Evolutionary conservation across 1,140 invertebrate genomes (phyloP).

Genomic region (Drosophila erecta): DNA sequence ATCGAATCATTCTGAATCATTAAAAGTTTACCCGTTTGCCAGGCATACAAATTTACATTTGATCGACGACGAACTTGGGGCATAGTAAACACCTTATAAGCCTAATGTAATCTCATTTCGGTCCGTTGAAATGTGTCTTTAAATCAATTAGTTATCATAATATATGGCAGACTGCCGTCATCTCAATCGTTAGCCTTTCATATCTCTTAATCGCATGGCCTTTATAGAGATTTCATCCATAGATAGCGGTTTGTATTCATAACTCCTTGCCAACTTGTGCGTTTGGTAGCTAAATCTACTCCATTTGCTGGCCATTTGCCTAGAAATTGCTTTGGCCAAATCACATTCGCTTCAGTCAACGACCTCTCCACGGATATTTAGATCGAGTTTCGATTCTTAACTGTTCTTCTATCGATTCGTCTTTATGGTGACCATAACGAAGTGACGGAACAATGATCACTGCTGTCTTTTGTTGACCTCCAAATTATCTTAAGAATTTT

Average conservation of each 20-base stretch:
- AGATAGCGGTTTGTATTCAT: slow-evolving; percentile 1
- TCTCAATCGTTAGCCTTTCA: background rate
- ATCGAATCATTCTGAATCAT: slow-evolving; percentile 38
- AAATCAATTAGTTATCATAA: slow-evolving; percentile 54
- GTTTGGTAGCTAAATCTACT: slow-evolving; percentile 1
- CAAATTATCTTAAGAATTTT: slow-evolving; percentile 6
- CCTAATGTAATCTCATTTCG: slow-evolving; percentile 68
- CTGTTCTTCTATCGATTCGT: background rate
- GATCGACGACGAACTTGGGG: slow-evolving; percentile 19
- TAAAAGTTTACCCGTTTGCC: slow-evolving; percentile 26
- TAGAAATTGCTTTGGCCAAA: slow-evolving; percentile 9
- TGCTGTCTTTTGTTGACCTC: slow-evolving; percentile 18
- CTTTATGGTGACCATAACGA: slow-evolving; percentile 10
- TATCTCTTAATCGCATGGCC: slow-evolving; percentile 32
- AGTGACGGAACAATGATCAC: slow-evolving; percentile 21
- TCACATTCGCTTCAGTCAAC: slow-evolving; percentile 3
- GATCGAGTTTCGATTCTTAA: background rate
- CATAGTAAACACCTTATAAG: slow-evolving; percentile 78
- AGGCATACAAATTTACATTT: slow-evolving; percentile 68
- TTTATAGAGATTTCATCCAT: slow-evolving; percentile 2
- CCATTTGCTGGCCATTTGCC: slow-evolving; percentile 2
- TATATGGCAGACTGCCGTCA: slow-evolving; percentile 36
- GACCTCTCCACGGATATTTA: slow-evolving; percentile 17
- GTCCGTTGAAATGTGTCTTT: slow-evolving; percentile 62
- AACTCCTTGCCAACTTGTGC: slow-evolving; percentile 10